Evolutionary conservation across 2,797 vertebrate genomes (phyloP).

Genomic region (Crocidura indochinensis): DNA sequence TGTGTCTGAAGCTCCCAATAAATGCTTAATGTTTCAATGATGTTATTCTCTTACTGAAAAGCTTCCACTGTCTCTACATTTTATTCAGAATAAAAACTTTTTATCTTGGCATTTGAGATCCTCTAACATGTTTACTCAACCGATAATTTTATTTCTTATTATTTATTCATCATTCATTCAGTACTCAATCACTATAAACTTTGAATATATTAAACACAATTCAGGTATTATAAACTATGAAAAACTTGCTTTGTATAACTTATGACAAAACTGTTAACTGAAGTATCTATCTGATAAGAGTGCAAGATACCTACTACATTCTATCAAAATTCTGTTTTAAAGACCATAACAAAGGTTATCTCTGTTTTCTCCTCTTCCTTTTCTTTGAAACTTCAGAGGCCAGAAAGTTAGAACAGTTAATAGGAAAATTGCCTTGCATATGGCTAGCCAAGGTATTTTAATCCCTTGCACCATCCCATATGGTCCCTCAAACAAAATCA

Average conservation of each 20-base stretch:
- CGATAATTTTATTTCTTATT: slow-evolving; percentile 16
- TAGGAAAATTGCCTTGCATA: no score
- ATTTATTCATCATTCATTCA: slow-evolving; percentile 33
- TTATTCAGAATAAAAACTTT: slow-evolving; percentile 58
- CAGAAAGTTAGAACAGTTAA: no score
- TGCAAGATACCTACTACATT: neutral
- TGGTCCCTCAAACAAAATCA: no score
- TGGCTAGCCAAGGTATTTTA: no score
- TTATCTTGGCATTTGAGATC: neutral
- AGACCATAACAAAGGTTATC: neutral
- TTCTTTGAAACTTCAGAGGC: slow-evolving; percentile 2
- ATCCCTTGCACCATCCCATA: no score
- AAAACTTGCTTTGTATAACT: neutral
- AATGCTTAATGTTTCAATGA: neutral
- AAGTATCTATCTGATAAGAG: neutral
- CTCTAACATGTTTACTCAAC: slow-evolving; percentile 1
- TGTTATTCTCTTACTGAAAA: slow-evolving; percentile 13
- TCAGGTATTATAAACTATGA: slow-evolving; percentile 51
- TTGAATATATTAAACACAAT: slow-evolving; percentile 8
- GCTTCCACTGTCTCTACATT: neutral
- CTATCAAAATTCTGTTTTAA: neutral
- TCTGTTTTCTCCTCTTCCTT: neutral
- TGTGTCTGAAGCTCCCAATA: neutral
- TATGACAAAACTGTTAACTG: neutral
- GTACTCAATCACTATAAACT: slow-evolving; percentile 24